A percentile compares a stretch with the other conserved stretches of the same genome.
phyloP scores from a whole-genome alignment of 2,113 vertebrate species.

The Bubo blakistoni region DNA sequence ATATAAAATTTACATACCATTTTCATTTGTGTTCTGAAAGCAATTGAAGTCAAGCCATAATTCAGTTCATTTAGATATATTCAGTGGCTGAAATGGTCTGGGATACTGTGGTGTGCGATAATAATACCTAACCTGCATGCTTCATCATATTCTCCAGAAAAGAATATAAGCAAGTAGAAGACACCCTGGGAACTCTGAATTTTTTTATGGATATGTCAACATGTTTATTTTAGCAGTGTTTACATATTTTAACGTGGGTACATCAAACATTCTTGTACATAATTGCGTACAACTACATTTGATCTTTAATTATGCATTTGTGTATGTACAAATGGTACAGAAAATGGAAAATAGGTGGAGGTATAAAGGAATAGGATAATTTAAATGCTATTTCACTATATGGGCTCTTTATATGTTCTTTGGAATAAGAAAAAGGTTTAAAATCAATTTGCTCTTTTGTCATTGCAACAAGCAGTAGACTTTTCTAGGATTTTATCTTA shows the following conservation, averaged over 20 bases:
- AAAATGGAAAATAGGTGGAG: background rate
- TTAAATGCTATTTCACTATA: background rate
- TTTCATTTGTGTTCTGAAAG: background rate
- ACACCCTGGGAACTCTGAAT: background rate
- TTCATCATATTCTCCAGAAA: background rate
- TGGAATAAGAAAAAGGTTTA: background rate
- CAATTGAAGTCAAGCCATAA: background rate
- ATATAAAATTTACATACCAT: background rate
- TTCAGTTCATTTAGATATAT: background rate
- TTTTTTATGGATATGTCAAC: background rate
- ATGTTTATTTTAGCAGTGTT: background rate
- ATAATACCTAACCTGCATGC: background rate
- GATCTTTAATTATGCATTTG: background rate
- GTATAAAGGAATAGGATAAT: background rate
- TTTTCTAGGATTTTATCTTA: background rate
- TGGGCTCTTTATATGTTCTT: background rate
- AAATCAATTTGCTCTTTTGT: background rate
- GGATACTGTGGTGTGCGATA: accelerated
- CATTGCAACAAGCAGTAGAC: background rate
- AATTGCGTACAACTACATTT: background rate
- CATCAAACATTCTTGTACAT: background rate
- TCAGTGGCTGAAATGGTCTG: background rate
- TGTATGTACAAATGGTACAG: background rate
- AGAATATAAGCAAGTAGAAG: background rate
- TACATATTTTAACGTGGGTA: background rate